A percentile compares a stretch with the other conserved stretches of the same genome.
phyloP scores from a whole-genome alignment of 2,888 invertebrate genomes.

The Drosophila aldrichi region DNA sequence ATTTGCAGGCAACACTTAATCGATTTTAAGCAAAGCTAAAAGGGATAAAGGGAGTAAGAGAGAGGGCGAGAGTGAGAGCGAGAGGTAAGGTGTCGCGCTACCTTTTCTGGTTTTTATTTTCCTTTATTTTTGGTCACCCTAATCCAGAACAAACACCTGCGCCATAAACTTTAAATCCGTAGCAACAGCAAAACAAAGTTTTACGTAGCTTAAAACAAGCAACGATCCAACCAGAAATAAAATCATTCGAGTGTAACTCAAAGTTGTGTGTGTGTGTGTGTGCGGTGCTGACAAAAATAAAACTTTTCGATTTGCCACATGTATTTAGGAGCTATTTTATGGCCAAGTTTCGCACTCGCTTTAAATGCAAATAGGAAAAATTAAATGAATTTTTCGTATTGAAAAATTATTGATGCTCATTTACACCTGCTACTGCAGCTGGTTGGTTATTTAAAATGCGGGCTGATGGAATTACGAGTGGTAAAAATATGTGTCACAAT shows the following conservation, averaged over 20 bases:
- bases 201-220: slow-evolving; percentile 53
- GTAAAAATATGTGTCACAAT: slow-evolving; percentile 5
- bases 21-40: slow-evolving; percentile 16
- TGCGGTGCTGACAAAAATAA: slow-evolving; percentile 41
- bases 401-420: slow-evolving; percentile 22
- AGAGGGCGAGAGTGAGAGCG: slow-evolving; percentile 12
- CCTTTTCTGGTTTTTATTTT: slow-evolving; percentile 10
- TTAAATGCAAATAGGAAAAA: slow-evolving; percentile 42
- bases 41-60: slow-evolving; percentile 16
- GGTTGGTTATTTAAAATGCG: slow-evolving; percentile 10
- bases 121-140: slow-evolving; percentile 26
- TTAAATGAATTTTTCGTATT: slow-evolving; percentile 20
- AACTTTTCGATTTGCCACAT: slow-evolving; percentile 66
- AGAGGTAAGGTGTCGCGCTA: slow-evolving; percentile 30
- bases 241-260: no score
- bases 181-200: slow-evolving; percentile 61
- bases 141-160: slow-evolving; percentile 71
- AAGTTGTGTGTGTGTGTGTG: slow-evolving; percentile 24
- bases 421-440: slow-evolving; percentile 17
- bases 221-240: slow-evolving; percentile 65
- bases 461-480: slow-evolving; percentile 16
- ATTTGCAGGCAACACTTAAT: background rate
- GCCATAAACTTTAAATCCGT: slow-evolving; percentile 75
- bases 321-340: slow-evolving; percentile 55
- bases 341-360: slow-evolving; percentile 21